Conservation (phyloP, 2,113 vertebrate species). For the Hylia prasina region DNA sequence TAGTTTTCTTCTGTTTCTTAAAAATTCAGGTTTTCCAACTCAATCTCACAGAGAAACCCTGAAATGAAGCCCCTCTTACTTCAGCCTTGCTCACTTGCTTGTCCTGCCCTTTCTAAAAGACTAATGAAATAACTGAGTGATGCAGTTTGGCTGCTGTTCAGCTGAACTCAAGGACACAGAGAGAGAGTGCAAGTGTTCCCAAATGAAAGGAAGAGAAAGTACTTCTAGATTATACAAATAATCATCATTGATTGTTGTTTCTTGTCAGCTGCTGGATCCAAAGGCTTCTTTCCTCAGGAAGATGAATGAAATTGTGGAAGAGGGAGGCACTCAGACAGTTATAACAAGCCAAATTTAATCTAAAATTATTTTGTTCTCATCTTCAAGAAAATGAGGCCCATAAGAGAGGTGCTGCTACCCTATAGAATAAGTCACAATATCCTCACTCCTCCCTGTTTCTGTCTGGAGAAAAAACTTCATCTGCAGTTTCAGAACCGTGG, state of each 20-base stretch:
- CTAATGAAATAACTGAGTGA: slow-evolving; percentile 28
- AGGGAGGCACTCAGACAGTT: neutral
- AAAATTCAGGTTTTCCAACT: neutral
- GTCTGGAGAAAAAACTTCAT: neutral
- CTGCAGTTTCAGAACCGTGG: neutral
- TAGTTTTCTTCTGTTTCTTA: neutral
- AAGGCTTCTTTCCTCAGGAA: neutral
- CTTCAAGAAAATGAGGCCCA: neutral
- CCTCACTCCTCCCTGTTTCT: neutral
- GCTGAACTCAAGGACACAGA: neutral
- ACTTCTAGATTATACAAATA: slow-evolving; percentile 12
- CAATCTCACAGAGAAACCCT: neutral
- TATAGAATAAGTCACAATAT: neutral
- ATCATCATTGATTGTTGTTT: neutral
- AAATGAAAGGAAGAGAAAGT: slow-evolving; percentile 32
- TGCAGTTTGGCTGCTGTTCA: slow-evolving; percentile 19
- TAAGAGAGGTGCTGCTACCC: neutral
- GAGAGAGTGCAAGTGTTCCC: neutral
- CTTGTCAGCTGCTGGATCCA: neutral
- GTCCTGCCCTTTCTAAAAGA: slow-evolving; percentile 1
- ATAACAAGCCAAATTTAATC: neutral
- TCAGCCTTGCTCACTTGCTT: neutral
- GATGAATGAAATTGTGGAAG: neutral
- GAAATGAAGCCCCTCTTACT: neutral
- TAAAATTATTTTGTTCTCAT: neutral